Evolutionary conservation across 2,797 vertebrate genomes (phyloP).

Genomic region (Glossophaga mutica): DNA sequence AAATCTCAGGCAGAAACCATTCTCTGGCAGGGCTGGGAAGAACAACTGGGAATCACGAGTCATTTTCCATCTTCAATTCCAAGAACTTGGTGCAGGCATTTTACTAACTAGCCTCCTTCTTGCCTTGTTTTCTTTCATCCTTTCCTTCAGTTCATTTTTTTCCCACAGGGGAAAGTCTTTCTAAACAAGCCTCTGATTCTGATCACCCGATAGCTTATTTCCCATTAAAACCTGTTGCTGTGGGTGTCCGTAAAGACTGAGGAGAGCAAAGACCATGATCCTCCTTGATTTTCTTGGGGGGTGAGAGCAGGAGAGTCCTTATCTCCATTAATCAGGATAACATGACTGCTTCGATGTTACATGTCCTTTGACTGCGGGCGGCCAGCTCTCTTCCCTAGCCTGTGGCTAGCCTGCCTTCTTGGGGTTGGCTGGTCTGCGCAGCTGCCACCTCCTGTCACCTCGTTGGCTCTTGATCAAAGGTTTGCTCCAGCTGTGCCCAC

Average conservation of each 20-base stretch:
- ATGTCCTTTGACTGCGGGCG: neutral
- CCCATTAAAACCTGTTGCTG: neutral
- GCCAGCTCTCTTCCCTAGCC: neutral
- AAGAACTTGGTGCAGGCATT: neutral
- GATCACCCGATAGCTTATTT: neutral
- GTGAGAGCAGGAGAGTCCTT: neutral
- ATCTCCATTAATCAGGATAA: neutral
- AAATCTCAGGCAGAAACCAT: neutral
- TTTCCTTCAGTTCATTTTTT: neutral
- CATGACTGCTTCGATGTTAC: neutral
- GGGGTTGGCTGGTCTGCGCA: neutral
- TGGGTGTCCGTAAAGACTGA: neutral
- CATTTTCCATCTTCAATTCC: neutral
- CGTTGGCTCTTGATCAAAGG: slow-evolving; percentile 7
- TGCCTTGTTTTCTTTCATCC: neutral
- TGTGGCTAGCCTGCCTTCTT: neutral
- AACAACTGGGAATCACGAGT: neutral
- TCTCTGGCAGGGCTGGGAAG: neutral
- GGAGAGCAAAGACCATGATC: neutral
- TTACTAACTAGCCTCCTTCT: neutral
- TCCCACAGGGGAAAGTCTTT: neutral
- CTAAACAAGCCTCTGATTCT: neutral
- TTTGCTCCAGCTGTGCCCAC: neutral
- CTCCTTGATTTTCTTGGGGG: neutral
- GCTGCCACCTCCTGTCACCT: neutral